Conservation (phyloP, 2,888 invertebrate genomes). For the Scrobipalpa atriplicella region DNA sequence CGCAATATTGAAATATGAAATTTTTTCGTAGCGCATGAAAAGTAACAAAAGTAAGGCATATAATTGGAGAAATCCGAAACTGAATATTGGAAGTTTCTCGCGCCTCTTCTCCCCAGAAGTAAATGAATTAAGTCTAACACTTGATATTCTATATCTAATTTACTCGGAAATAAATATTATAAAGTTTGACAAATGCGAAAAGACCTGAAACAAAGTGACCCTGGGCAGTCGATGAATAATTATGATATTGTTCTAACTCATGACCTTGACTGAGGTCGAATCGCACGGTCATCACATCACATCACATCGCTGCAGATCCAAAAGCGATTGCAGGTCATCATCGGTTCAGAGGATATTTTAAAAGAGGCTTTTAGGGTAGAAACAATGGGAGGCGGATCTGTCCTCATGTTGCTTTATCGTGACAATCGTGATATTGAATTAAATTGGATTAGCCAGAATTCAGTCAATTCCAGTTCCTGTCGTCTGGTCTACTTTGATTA, state of each 20-base stretch:
- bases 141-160: too few relatives aligned
- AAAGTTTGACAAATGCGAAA: too few relatives aligned
- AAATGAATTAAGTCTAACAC: too few relatives aligned
- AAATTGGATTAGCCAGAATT: background rate
- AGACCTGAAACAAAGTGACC: slow-evolving; percentile 24
- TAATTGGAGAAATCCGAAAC: too few relatives aligned
- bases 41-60: too few relatives aligned
- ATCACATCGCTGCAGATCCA: slow-evolving; percentile 61
- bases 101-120: too few relatives aligned
- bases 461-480: background rate
- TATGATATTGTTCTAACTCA: slow-evolving; percentile 64
- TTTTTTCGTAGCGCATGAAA: too few relatives aligned
- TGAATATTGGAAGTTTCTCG: too few relatives aligned
- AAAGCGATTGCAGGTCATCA: slow-evolving; percentile 66
- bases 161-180: too few relatives aligned
- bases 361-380: slow-evolving; percentile 41
- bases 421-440: slow-evolving; percentile 35
- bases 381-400: slow-evolving; percentile 56
- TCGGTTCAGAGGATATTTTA: slow-evolving; percentile 73
- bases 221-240: slow-evolving; percentile 56
- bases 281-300: slow-evolving; percentile 58
- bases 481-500: background rate
- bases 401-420: slow-evolving; percentile 45
- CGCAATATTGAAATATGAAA: slow-evolving; percentile 1
- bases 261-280: slow-evolving; percentile 72